Conservation (phyloP, 2,113 vertebrate genomes). For the Poecilia latipinna region DNA sequence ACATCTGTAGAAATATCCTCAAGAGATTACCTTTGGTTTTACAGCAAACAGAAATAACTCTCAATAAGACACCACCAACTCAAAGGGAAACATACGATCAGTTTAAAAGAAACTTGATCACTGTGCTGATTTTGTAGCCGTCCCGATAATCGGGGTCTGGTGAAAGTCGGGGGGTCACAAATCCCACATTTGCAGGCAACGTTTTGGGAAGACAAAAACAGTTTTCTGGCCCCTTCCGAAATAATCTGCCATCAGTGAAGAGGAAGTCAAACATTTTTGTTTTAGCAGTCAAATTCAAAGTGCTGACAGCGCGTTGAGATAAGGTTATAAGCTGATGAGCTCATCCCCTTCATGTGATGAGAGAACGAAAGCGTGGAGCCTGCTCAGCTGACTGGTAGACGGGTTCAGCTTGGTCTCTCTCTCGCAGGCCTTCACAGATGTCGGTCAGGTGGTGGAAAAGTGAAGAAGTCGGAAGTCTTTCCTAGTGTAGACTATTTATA, state of each 20-base stretch:
- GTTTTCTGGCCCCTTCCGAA: constrained; percentile 29
- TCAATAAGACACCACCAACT: no score
- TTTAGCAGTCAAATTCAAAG: constrained; percentile 40
- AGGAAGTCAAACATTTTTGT: constrained; percentile 30
- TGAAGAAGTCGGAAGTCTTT: constrained; percentile 15
- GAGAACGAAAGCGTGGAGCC: constrained; percentile 25
- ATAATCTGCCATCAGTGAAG: constrained; percentile 38
- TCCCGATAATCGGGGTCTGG: neutral
- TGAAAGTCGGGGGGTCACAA: constrained; percentile 31
- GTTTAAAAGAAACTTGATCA: no score
- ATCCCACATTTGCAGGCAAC: constrained; percentile 6
- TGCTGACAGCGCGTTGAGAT: constrained; percentile 34
- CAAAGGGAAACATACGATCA: no score
- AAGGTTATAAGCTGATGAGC: constrained; percentile 2
- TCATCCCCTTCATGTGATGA: constrained; percentile 1
- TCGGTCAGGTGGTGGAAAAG: constrained; percentile 15
- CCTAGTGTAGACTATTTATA: constrained; percentile 10
- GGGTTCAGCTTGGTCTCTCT: constrained; percentile 37
- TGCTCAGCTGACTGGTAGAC: constrained; percentile 3
- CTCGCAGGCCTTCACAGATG: neutral
- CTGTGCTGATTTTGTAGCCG: neutral
- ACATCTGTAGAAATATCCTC: no score
- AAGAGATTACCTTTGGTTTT: no score
- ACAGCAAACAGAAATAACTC: no score
- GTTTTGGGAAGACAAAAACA: constrained; percentile 1